Conservation (phyloP, 2,888 invertebrate species). For the Dimorphilus gyrociliatus region DNA sequence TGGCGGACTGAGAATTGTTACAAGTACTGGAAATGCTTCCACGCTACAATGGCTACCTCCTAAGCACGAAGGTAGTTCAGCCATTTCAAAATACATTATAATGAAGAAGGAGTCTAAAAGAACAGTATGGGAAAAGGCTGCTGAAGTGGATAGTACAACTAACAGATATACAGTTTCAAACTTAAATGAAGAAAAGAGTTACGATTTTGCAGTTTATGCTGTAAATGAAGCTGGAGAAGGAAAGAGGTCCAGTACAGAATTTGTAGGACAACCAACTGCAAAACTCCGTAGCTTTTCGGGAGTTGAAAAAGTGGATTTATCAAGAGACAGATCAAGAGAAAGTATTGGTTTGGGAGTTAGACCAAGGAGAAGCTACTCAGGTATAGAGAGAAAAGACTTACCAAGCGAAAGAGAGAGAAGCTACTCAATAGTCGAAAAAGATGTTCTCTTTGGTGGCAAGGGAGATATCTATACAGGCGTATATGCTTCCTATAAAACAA, state of each 20-base stretch:
- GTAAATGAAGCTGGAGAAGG: slow-evolving; percentile 10
- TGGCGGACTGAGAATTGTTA: slow-evolving; percentile 11
- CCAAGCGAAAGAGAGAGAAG: too few relatives aligned
- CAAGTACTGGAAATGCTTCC: slow-evolving; percentile 16
- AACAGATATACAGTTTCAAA: slow-evolving; percentile 8
- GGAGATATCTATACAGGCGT: too few relatives aligned
- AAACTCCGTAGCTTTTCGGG: too few relatives aligned
- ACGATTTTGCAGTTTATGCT: slow-evolving; percentile 31
- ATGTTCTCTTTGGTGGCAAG: too few relatives aligned
- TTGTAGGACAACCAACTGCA: too few relatives aligned
- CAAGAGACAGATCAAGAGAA: too few relatives aligned
- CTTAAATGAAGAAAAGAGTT: slow-evolving; percentile 24
- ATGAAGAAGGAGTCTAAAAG: slow-evolving; percentile 13
- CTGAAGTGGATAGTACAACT: slow-evolving; percentile 7
- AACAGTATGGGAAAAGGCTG: slow-evolving; percentile 8
- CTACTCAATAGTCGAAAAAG: too few relatives aligned
- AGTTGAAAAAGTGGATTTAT: too few relatives aligned
- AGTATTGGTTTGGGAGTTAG: too few relatives aligned
- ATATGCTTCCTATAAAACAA: too few relatives aligned
- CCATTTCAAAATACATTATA: slow-evolving; percentile 14
- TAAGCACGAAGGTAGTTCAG: slow-evolving; percentile 14
- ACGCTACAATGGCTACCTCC: slow-evolving; percentile 47
- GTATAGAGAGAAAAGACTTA: too few relatives aligned
- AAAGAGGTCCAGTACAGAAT: slow-evolving; percentile 42
- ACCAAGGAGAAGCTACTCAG: too few relatives aligned